Percentiles rank a stretch among this genome's conserved stretches.
Conservation (phyloP, 2,113 vertebrate species). For the Heterocephalus glaber region DNA sequence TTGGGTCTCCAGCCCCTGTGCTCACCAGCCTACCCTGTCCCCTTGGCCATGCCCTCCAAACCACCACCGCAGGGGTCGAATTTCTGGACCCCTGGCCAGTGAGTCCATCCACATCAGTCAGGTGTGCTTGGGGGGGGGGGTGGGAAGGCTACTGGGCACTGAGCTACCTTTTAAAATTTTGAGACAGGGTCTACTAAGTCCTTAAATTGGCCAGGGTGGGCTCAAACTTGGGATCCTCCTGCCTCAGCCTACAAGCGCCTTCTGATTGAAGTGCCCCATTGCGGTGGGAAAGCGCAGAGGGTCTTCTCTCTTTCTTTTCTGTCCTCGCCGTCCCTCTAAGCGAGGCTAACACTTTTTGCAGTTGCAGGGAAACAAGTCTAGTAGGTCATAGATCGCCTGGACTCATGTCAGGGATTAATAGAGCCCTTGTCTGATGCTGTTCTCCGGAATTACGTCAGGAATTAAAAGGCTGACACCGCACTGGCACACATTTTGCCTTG, state of each 20-base stretch:
- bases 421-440: constrained; percentile 66
- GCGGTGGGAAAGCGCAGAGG: not conserved
- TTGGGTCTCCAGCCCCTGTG: not conserved
- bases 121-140: not conserved
- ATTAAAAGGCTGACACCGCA: constrained; percentile 80
- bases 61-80: accelerated
- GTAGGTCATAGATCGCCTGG: constrained; percentile 65
- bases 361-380: constrained; percentile 25
- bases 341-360: constrained; percentile 37
- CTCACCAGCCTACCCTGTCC: not conserved
- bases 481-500: constrained; percentile 69
- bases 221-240: not conserved
- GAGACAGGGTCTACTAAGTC: not conserved
- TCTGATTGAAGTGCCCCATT: not conserved
- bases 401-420: constrained; percentile 77
- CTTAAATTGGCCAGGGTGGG: not conserved
- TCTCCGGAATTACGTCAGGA: constrained; percentile 79
- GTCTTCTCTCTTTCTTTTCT: not conserved
- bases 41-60: accelerated
- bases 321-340: not conserved
- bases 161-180: not conserved
- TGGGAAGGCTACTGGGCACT: not conserved
- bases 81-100: not conserved
- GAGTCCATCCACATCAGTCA: not conserved
- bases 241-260: not conserved